phyloP scores from a whole-genome alignment of 2,888 invertebrate genomes.

The Polydrusus tereticollis region DNA sequence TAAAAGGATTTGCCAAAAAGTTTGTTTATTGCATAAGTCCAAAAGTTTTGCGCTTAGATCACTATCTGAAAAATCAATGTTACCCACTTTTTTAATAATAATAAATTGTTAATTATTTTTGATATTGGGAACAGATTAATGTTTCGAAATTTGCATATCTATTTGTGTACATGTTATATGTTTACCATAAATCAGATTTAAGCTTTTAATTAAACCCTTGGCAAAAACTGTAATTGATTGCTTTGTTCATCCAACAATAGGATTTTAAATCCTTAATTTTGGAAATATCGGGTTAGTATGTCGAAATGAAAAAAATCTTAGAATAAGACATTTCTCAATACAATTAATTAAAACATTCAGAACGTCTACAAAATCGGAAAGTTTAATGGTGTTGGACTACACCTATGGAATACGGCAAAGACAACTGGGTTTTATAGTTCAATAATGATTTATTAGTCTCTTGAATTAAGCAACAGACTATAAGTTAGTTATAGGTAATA shows the following conservation, averaged over 20 bases:
- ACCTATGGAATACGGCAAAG: no score
- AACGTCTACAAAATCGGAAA: no score
- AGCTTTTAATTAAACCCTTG: slow-evolving; percentile 1
- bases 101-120: slow-evolving; percentile 27
- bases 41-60: not conserved
- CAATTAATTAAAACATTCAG: no score
- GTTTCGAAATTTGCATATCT: slow-evolving; percentile 4
- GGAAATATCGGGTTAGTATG: no score
- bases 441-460: no score
- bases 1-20: not conserved
- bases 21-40: slow-evolving; percentile 6
- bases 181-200: not conserved
- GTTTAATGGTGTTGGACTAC: no score
- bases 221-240: not conserved
- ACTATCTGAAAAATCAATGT: slow-evolving; percentile 30
- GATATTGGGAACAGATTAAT: slow-evolving; percentile 26
- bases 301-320: no score
- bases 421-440: no score
- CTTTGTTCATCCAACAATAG: not conserved
- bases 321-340: no score
- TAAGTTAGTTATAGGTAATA: no score
- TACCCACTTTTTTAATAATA: slow-evolving; percentile 21
- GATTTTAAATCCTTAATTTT: not conserved
- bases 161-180: not conserved
- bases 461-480: no score